Evolutionary conservation across 2,113 vertebrate species (phyloP).

Genomic region (Dasyprocta punctata): DNA sequence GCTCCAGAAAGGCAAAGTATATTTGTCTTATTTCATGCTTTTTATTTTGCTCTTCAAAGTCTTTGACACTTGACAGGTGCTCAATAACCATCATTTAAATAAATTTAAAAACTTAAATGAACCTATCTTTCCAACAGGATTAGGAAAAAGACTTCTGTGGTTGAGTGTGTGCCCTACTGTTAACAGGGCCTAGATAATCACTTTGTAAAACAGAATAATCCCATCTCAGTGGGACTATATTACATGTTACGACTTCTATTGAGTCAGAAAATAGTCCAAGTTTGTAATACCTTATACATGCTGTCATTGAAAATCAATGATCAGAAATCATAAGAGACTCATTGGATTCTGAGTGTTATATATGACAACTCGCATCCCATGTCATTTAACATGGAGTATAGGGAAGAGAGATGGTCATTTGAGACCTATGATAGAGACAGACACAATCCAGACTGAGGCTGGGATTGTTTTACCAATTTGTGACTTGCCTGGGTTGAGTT

Average conservation of each 20-base stretch:
- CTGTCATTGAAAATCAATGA: neutral
- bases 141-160: neutral
- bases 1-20: neutral
- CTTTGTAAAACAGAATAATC: conserved; percentile 13
- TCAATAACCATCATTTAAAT: neutral
- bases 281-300: neutral
- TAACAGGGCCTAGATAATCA: neutral
- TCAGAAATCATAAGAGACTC: neutral
- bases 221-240: neutral
- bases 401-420: accelerated
- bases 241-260: neutral
- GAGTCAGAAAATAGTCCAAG: neutral
- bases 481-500: neutral
- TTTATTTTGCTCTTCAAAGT: neutral
- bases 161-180: neutral
- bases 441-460: neutral
- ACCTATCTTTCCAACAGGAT: neutral
- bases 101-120: neutral
- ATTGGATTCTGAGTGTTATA: neutral
- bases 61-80: neutral
- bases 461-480: neutral
- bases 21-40: neutral
- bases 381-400: neutral
- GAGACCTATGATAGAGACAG: neutral
- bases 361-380: accelerated